These are phyloP conservation scores for Cheilosia impressa DNA, from an alignment of 2,888 invertebrate species.

Conservation along the genomic window DNA sequence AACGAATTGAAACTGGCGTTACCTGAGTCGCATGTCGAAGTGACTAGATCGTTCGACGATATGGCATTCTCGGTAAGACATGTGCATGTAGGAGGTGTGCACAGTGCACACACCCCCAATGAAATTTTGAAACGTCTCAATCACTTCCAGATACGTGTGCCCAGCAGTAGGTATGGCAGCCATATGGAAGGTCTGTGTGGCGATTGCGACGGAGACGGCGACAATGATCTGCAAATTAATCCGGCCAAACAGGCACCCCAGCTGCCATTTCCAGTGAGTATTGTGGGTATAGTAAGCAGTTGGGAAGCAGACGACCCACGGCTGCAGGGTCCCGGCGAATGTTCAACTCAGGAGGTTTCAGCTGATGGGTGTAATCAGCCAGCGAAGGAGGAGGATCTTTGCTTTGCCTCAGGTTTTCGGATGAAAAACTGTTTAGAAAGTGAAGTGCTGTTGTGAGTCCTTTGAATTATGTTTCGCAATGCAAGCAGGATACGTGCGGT, in stretches of 20 bases:
- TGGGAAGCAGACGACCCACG: constrained; percentile 85
- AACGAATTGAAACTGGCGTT: constrained; percentile 87
- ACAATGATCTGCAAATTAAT: constrained; percentile 85
- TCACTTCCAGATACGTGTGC: constrained; percentile 84
- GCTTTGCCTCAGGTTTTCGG: constrained; percentile 88
- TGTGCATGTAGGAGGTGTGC: background rate
- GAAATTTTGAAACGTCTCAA: constrained; percentile 51
- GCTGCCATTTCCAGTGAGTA: background rate
- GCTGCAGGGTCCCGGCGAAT: constrained; percentile 84
- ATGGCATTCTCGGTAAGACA: constrained; percentile 84
- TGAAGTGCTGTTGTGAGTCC: constrained; percentile 91
- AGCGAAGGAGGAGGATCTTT: constrained; percentile 86
- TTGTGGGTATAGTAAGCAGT: constrained; percentile 83
- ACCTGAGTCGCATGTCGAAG: constrained; percentile 89
- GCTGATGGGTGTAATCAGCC: constrained; percentile 85
- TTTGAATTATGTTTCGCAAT: constrained; percentile 87
- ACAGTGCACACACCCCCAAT: background rate
- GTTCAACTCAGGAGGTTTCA: constrained; percentile 84
- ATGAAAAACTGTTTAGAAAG: constrained; percentile 86
- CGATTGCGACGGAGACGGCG: constrained; percentile 87
- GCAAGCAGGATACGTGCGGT: constrained; percentile 88
- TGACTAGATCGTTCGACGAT: constrained; percentile 84
- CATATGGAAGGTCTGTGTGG: constrained; percentile 93
- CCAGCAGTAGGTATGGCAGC: constrained; percentile 85
- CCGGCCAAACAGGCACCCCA: constrained; percentile 80